phyloP scores from a whole-genome alignment of 2,888 invertebrate species.

The Chirona hameri region DNA sequence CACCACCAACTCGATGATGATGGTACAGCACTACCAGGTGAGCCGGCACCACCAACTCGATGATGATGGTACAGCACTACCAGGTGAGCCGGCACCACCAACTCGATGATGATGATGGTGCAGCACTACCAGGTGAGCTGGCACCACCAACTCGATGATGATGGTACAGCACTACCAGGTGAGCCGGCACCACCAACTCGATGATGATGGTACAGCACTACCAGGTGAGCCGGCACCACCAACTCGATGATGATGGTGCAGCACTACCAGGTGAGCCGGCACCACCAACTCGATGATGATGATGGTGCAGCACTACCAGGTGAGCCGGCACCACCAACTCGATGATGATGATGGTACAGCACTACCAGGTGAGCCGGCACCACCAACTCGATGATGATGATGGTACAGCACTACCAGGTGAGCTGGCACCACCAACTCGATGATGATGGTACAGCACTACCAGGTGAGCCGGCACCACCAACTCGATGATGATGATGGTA shows the following conservation, averaged over 20 bases:
- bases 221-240: constrained; percentile 48
- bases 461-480: constrained; percentile 53
- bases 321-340: constrained; percentile 54
- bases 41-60: constrained; percentile 55
- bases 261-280: constrained; percentile 60
- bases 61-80: constrained; percentile 61
- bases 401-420: constrained; percentile 67
- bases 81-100: constrained; percentile 51
- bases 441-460: constrained; percentile 62
- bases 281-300: constrained; percentile 59
- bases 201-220: constrained; percentile 62
- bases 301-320: constrained; percentile 68
- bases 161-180: constrained; percentile 65
- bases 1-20: constrained; percentile 59
- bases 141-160: constrained; percentile 59
- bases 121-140: constrained; percentile 64
- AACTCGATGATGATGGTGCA: constrained; percentile 61
- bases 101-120: constrained; percentile 57
- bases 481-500: constrained; percentile 57
- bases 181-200: constrained; percentile 54
- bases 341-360: constrained; percentile 57
- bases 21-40: constrained; percentile 65
- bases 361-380: constrained; percentile 51
- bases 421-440: constrained; percentile 60
- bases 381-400: constrained; percentile 58